These are phyloP conservation scores for Catharus fuscescens DNA, from an alignment of 2,113 vertebrate genomes.

Conservation along the genomic window DNA sequence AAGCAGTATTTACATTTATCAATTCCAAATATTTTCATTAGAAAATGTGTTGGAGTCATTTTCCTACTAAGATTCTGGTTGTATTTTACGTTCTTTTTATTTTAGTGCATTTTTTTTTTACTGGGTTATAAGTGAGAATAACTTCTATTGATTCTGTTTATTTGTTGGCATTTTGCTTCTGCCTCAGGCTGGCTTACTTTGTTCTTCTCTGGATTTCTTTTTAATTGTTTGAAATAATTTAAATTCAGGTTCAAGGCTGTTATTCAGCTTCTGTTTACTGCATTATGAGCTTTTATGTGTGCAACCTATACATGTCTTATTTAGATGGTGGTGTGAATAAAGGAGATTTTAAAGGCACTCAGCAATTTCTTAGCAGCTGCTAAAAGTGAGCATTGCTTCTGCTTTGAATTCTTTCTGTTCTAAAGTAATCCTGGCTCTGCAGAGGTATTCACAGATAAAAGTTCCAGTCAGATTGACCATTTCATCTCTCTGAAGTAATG, in stretches of 20 bases:
- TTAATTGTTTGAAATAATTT: constrained; percentile 12
- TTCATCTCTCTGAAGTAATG: not conserved
- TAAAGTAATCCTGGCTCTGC: not conserved
- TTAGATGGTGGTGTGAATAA: not conserved
- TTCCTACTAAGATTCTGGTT: not conserved
- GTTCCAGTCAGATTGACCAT: not conserved
- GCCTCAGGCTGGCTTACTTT: not conserved
- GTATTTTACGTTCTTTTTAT: not conserved
- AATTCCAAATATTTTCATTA: not conserved
- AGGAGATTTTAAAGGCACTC: not conserved
- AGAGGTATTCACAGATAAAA: constrained; percentile 42
- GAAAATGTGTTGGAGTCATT: not conserved
- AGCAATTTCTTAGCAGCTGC: not conserved
- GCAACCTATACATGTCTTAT: not conserved
- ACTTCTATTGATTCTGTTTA: not conserved
- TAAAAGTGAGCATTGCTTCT: not conserved
- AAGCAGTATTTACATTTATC: not conserved
- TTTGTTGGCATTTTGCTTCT: not conserved
- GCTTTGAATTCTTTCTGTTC: constrained; percentile 17
- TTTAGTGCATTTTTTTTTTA: constrained; percentile 1
- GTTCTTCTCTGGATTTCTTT: not conserved
- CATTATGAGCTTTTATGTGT: not conserved
- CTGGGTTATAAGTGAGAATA: not conserved
- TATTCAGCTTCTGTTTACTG: not conserved
- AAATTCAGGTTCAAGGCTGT: not conserved